Evolutionary conservation across 1,140 invertebrate genomes (phyloP).

Genomic region (Cylas formicarius): DNA sequence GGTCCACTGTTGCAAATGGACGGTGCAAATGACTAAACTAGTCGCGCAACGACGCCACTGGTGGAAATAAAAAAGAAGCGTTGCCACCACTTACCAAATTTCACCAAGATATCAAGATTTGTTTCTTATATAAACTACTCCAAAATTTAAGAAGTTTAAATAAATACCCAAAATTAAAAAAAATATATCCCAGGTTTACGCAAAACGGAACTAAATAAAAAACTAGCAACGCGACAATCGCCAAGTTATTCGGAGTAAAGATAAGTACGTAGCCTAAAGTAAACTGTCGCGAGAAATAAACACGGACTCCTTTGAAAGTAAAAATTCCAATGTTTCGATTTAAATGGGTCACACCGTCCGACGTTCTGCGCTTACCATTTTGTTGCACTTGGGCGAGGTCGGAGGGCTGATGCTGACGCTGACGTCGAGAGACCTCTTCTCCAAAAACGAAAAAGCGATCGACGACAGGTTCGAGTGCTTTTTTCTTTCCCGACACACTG

Average conservation of each 20-base stretch:
- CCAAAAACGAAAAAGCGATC: slow-evolving; percentile 25
- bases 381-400: slow-evolving; percentile 16
- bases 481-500: slow-evolving; percentile 28
- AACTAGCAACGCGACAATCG: neutral
- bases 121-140: no score
- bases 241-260: neutral
- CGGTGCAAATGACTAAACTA: no score
- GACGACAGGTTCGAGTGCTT: slow-evolving; percentile 24
- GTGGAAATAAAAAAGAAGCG: no score
- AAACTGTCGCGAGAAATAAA: neutral
- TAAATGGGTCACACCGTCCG: slow-evolving; percentile 3
- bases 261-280: neutral
- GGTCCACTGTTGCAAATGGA: no score
- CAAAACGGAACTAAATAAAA: neutral
- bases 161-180: no score
- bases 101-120: no score
- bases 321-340: slow-evolving; percentile 22
- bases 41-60: no score
- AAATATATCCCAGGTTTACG: no score
- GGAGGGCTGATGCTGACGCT: slow-evolving; percentile 19
- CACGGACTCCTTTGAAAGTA: neutral
- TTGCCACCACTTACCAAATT: no score
- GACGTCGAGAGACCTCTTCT: slow-evolving; percentile 20
- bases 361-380: no score
- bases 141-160: no score